Conservation (phyloP, 2,888 invertebrate species). For the Strigamia crassipes region DNA sequence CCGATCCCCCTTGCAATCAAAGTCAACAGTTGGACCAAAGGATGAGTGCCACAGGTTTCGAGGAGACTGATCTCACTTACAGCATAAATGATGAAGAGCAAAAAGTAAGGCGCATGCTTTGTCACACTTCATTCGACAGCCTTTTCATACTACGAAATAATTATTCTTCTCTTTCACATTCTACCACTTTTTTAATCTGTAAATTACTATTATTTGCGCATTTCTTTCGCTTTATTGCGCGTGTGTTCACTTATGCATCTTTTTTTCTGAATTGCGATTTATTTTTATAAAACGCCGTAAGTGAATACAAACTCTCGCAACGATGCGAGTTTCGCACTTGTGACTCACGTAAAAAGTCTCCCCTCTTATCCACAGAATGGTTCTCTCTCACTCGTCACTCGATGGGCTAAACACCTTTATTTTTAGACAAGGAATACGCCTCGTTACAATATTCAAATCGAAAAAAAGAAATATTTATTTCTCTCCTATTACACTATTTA, state of each 20-base stretch:
- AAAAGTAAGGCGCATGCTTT: conserved; percentile 78
- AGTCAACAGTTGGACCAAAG: conserved; percentile 72
- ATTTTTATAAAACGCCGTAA: background rate
- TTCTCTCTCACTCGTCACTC: conserved; percentile 27
- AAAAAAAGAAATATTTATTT: background rate
- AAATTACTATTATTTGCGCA: background rate
- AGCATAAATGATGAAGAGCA: conserved; percentile 93
- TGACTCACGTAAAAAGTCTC: background rate
- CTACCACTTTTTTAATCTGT: background rate
- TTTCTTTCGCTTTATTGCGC: background rate
- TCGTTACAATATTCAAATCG: background rate
- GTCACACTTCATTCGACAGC: background rate
- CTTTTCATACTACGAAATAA: background rate
- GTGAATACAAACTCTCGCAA: background rate
- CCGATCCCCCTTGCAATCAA: conserved; percentile 70
- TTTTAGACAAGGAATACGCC: conserved; percentile 8
- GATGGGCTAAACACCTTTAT: conserved; percentile 26
- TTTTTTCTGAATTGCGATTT: background rate
- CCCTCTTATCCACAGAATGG: conserved; percentile 10
- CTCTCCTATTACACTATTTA: background rate
- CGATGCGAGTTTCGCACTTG: background rate
- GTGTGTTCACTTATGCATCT: background rate
- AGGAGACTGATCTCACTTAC: conserved; percentile 97
- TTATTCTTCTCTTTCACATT: background rate
- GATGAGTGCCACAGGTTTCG: conserved; percentile 98